Evolutionary conservation across 2,888 invertebrate genomes (phyloP), one percentile per base, ranked within the genome.

Genomic region (Fragum sueziense): DNA sequence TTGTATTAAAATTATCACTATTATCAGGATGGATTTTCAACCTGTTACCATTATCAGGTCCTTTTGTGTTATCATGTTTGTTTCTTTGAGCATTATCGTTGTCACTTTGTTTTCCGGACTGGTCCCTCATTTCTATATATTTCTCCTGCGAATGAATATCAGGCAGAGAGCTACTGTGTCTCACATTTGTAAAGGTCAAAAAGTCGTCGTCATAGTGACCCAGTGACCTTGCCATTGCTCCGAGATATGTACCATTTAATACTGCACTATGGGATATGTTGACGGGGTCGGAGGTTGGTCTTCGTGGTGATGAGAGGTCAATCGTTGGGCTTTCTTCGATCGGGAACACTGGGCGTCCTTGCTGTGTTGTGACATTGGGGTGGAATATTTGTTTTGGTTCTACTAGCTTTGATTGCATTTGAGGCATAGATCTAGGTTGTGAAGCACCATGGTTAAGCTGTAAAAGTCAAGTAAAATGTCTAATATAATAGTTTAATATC

Each of bases 111-210:
- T 65, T 33, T 20, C 27, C 41, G 2, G 27, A 22, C 25, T 65
- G 27, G 68, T 37, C 25, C 27, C 59, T 33, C 61, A 79, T 61
- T 73, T 82, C 82, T 22, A 68, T 75, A 37, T 61, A 74, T 52
- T 67, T 74, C 51, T 79, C 78, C 33, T 76, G 76, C 22, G 76
- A 73, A 27, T 74, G 70, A 29, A 85, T 85, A 54, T 86, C 82
- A 29, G 88, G 88, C 33, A 88, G 54, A 11, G 88, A 88, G 41
- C 81, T 86, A 70, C 88, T 86, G 37, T 83, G 87, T 47, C 86
- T 62, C 2, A 86, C n/a, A 65, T 78, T 73, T 65, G 82, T 74
- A 76, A 83, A 85, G 7, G 82, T 77, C 41, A 85, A 47, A 47
- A 81, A 62, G 14, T 79, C 82, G 3, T 84, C 76, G 29, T 84